phyloP scores from a whole-genome alignment of 2,888 invertebrate genomes.

The Dorcus hopei region DNA sequence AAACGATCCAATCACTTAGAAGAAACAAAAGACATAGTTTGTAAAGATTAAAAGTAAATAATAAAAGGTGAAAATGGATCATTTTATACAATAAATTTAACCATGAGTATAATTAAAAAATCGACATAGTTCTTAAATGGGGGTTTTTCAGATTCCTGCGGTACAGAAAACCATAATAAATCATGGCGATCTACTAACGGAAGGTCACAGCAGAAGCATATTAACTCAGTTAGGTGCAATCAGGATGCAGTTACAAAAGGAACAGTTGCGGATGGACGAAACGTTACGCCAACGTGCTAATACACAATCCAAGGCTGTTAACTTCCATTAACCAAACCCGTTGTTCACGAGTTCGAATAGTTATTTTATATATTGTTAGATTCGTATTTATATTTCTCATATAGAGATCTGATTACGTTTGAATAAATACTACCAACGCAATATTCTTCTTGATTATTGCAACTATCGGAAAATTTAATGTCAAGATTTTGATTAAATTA shows the following conservation, averaged over 20 bases:
- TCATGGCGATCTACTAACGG: constrained; percentile 40
- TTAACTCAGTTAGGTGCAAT: constrained; percentile 68
- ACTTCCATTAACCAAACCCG: constrained; percentile 37
- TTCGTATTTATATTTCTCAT: constrained; percentile 22
- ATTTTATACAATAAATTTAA: no score
- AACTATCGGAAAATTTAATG: no score
- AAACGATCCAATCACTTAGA: background rate
- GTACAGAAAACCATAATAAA: constrained; percentile 54
- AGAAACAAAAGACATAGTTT: background rate
- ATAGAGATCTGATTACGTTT: constrained; percentile 16
- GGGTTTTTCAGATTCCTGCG: background rate
- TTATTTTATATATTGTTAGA: constrained; percentile 25
- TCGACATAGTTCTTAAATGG: no score
- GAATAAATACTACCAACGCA: constrained; percentile 8
- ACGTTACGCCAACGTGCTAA: constrained; percentile 43
- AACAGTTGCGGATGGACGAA: constrained; percentile 60
- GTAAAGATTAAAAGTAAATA: background rate
- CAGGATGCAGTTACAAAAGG: constrained; percentile 63
- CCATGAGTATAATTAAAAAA: no score
- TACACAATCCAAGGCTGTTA: constrained; percentile 48
- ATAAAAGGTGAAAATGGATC: no score
- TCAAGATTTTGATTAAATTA: no score
- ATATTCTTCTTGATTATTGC: no score
- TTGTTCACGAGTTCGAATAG: constrained; percentile 25
- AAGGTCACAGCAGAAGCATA: constrained; percentile 55